Conservation (phyloP, 2,888 invertebrate species). For the Hypercompe scribonia region DNA sequence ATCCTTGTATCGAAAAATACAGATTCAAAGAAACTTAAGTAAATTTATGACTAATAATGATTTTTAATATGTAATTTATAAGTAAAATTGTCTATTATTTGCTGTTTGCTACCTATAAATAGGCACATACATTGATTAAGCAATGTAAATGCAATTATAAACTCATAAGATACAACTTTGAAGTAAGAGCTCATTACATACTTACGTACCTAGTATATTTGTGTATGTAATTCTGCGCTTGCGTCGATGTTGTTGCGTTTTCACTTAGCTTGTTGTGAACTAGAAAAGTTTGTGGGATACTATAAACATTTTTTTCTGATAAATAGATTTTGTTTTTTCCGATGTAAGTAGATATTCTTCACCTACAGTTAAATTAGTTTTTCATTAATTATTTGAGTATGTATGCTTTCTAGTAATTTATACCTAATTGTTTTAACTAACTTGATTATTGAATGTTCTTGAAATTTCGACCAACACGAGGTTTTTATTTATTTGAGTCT, state of each 20-base stretch:
- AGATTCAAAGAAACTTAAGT: not conserved
- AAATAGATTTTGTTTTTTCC: constrained; percentile 14
- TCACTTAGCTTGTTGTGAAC: constrained; percentile 49
- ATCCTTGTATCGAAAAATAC: not conserved
- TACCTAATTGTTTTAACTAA: not conserved
- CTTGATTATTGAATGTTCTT: not conserved
- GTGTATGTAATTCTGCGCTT: constrained; percentile 21
- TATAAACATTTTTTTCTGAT: constrained; percentile 34
- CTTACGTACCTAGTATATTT: not conserved
- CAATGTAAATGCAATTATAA: not conserved
- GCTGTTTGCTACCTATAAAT: not conserved
- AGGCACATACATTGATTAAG: not conserved
- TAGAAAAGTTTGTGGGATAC: constrained; percentile 40
- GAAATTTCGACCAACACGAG: too few species aligned
- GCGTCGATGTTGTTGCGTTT: constrained; percentile 43
- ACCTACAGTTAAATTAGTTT: not conserved
- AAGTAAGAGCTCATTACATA: constrained; percentile 33
- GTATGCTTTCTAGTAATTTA: not conserved
- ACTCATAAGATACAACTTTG: constrained; percentile 14
- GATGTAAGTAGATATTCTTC: not conserved
- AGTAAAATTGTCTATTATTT: not conserved
- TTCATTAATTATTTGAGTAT: not conserved
- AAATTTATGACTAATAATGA: not conserved
- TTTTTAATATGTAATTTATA: not conserved
- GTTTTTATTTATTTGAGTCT: not conserved